These are phyloP conservation scores for Streptopelia turtur DNA, from an alignment of 2,797 vertebrate species.

Conservation along the genomic window DNA sequence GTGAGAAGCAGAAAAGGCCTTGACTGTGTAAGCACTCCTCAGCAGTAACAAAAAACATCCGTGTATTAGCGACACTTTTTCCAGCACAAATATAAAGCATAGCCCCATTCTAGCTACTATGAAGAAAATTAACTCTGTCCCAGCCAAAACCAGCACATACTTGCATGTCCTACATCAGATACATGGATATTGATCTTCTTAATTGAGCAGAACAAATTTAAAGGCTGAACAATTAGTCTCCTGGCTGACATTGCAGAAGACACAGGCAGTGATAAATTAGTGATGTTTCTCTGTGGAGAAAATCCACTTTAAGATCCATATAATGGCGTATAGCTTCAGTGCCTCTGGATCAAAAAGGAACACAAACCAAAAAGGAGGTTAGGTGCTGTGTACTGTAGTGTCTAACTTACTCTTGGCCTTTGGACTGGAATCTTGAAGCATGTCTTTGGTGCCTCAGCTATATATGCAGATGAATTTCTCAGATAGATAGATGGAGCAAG, in stretches of 20 bases:
- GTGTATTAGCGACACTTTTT: background rate
- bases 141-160: background rate
- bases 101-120: background rate
- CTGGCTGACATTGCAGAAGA: background rate
- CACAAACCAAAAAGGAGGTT: background rate
- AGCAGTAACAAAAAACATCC: background rate
- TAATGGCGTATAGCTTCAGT: background rate
- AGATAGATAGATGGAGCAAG: background rate
- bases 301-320: background rate
- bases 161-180: background rate
- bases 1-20: background rate
- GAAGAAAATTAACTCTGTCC: background rate
- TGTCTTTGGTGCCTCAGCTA: background rate
- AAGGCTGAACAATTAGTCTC: background rate
- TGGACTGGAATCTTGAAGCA: background rate
- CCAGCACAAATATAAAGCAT: background rate
- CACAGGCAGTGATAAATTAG: background rate
- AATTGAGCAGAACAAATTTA: background rate
- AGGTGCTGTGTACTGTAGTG: background rate
- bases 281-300: background rate
- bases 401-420: background rate
- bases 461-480: background rate
- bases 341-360: background rate
- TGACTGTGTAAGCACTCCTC: background rate
- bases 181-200: background rate